A percentile compares a stretch with the other conserved stretches of the same genome.
Evolutionary conservation across 2,113 vertebrate species (phyloP).

Genomic region (Axis porcinus): DNA sequence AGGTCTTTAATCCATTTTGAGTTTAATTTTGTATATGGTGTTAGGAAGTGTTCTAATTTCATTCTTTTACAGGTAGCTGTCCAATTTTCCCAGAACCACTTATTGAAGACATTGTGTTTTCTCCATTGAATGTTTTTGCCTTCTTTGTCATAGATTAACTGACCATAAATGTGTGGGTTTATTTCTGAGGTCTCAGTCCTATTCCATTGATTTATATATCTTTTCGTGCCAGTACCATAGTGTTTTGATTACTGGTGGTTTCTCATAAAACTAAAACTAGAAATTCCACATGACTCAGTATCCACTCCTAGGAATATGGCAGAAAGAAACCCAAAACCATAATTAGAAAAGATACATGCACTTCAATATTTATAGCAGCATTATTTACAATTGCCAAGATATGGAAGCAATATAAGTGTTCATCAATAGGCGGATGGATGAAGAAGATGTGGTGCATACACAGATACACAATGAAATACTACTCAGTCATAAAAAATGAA

Average conservation of each 20-base stretch:
- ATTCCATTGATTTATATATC: neutral
- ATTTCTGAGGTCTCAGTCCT: neutral
- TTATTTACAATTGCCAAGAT: neutral
- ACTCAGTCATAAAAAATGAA: neutral
- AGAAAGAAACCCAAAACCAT: fast-evolving
- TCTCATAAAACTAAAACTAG: neutral
- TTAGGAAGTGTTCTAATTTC: neutral
- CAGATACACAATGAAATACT: neutral
- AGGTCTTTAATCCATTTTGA: neutral
- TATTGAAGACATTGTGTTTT: neutral
- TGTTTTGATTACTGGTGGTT: neutral
- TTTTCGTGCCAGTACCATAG: neutral
- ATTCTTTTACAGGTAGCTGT: neutral
- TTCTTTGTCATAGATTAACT: neutral
- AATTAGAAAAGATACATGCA: neutral
- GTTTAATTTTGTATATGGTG: neutral
- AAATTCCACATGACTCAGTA: neutral
- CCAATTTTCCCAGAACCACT: neutral
- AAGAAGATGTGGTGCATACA: neutral
- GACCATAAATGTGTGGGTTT: neutral
- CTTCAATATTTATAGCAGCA: neutral
- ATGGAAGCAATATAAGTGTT: neutral
- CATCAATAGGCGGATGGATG: neutral
- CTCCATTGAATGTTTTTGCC: neutral
- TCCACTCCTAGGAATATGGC: neutral